A percentile compares a stretch with the other conserved stretches of the same genome.
These are phyloP conservation scores for Drosophila incognita DNA, from an alignment of 2,888 invertebrate species.

Conservation along the genomic window DNA sequence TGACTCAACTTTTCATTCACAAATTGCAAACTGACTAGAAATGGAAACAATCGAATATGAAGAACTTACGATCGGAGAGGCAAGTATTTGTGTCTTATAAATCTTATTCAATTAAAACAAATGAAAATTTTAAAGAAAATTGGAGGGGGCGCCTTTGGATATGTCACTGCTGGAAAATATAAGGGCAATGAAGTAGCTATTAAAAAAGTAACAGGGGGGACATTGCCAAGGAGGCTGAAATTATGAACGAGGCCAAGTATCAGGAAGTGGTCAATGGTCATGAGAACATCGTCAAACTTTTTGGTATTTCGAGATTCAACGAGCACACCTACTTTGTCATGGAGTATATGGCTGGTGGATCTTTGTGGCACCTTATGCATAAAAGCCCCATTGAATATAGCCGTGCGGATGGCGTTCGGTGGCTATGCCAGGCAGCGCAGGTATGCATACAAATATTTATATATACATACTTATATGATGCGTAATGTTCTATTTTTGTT, in stretches of 20 bases:
- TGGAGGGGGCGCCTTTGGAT: accelerated
- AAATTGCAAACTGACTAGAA: not conserved
- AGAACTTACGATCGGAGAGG: not conserved
- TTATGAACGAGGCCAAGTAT: not conserved
- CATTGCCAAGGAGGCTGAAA: accelerated
- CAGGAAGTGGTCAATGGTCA: not conserved
- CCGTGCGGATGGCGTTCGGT: not conserved
- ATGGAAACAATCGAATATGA: accelerated
- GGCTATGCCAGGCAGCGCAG: not conserved
- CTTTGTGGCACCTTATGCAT: not conserved
- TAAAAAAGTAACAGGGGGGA: accelerated
- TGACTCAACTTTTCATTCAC: not conserved
- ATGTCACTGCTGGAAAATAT: not conserved
- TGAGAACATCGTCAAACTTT: not conserved
- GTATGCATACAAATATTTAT: not conserved
- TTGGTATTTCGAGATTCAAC: not conserved
- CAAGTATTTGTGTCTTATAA: not conserved
- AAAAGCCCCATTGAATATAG: accelerated
- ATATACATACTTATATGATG: not conserved
- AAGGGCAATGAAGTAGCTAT: not conserved
- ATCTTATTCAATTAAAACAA: not conserved
- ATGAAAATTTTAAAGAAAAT: accelerated
- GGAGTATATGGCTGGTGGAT: not conserved
- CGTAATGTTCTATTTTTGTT: not conserved
- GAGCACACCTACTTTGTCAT: not conserved